Conservation (phyloP, 1,140 invertebrate genomes). For the Anadara kagoshimensis region DNA sequence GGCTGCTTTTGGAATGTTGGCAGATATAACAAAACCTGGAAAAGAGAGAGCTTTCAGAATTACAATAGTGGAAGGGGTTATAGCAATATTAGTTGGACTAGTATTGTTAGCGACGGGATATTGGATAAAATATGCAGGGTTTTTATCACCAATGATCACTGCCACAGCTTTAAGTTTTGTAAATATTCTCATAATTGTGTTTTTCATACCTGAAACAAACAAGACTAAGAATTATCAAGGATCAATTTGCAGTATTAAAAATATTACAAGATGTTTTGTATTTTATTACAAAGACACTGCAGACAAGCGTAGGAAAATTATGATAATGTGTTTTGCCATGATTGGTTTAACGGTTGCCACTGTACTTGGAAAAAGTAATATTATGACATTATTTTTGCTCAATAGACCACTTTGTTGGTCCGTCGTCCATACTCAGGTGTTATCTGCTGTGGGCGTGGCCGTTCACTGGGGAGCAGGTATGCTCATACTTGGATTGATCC, state of each 20-base stretch:
- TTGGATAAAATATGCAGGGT: constrained; percentile 26
- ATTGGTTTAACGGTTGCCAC: constrained; percentile 4
- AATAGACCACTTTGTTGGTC: constrained; percentile 16
- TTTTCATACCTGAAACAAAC: constrained; percentile 26
- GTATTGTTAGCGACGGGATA: constrained; percentile 9
- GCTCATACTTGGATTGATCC: background rate
- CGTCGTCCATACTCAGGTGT: constrained; percentile 10
- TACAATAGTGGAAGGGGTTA: constrained; percentile 15
- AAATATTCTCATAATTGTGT: background rate
- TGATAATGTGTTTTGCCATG: constrained; percentile 1
- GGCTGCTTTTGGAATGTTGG: constrained; percentile 24
- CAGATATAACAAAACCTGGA: constrained; percentile 25
- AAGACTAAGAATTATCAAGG: background rate
- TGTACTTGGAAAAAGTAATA: constrained; percentile 4
- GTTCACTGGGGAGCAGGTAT: constrained; percentile 9
- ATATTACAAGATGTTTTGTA: background rate
- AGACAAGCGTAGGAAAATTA: constrained; percentile 3
- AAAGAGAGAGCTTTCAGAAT: constrained; percentile 28
- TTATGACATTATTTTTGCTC: constrained; percentile 12
- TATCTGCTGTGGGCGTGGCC: constrained; percentile 1
- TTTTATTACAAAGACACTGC: background rate
- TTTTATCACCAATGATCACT: constrained; percentile 18
- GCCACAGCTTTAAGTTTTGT: background rate
- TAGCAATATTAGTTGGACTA: background rate
- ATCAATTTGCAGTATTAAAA: background rate